A percentile compares a stretch with the other conserved stretches of the same genome.
phyloP scores from a whole-genome alignment of 2,888 invertebrate genomes.

The Drosophila subsilvestris region DNA sequence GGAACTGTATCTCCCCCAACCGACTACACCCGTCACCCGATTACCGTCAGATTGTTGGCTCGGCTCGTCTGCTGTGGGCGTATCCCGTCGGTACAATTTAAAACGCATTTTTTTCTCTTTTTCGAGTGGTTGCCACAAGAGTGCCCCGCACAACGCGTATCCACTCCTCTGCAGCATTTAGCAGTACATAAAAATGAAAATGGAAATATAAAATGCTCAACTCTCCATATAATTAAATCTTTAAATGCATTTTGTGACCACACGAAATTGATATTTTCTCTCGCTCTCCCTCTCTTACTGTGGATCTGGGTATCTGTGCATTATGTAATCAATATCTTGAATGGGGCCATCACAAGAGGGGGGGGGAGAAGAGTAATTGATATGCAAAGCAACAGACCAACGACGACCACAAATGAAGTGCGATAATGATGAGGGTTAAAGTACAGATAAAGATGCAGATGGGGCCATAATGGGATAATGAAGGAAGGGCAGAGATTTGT shows the following conservation, averaged over 20 bases:
- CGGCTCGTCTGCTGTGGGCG: conserved; percentile 56
- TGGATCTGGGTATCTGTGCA: conserved; percentile 13
- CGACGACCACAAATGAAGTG: conserved; percentile 33
- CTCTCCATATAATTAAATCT: conserved; percentile 55
- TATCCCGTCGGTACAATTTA: conserved; percentile 51
- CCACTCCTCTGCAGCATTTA: conserved; percentile 81
- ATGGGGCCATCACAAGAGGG: conserved; percentile 29
- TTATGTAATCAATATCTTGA: conserved; percentile 53
- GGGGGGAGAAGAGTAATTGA: conserved; percentile 23
- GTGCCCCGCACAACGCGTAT: conserved; percentile 11
- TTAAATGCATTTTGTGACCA: conserved; percentile 47
- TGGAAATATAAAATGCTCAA: conserved; percentile 28
- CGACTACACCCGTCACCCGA: neutral
- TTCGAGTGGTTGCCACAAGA: conserved; percentile 54
- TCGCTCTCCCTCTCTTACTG: conserved; percentile 4
- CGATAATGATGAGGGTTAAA: conserved; percentile 44
- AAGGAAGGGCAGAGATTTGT: neutral
- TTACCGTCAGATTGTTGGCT: neutral
- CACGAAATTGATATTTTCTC: conserved; percentile 41
- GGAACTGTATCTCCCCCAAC: conserved; percentile 11
- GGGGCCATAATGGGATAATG: neutral
- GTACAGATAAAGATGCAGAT: neutral
- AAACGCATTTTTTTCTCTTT: conserved; percentile 60
- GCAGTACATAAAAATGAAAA: conserved; percentile 70
- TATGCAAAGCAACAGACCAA: conserved; percentile 15